Conservation (phyloP, 1,140 invertebrate genomes). For the Brachionus manjavacas region DNA sequence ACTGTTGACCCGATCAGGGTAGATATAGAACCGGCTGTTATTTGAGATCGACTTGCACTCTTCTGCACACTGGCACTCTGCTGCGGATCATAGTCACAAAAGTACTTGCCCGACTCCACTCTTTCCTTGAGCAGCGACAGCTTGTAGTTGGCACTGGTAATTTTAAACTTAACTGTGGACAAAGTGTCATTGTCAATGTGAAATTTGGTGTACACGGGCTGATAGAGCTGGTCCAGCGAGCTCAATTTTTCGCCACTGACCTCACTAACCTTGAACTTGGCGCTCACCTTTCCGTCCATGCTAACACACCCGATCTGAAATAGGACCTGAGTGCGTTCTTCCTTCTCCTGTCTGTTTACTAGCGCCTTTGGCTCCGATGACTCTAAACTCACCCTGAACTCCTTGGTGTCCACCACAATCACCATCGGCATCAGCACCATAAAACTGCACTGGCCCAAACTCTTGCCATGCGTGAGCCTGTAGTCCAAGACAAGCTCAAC, state of each 20-base stretch:
- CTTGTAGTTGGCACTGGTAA: constrained; percentile 1
- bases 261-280: neutral
- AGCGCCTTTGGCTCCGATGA: neutral
- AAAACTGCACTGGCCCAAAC: neutral
- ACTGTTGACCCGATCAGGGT: constrained; percentile 31
- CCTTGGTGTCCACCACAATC: neutral
- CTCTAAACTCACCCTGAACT: neutral
- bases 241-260: neutral
- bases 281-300: neutral
- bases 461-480: neutral
- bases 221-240: neutral
- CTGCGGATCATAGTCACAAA: constrained; percentile 37
- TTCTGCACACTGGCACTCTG: neutral
- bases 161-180: constrained; percentile 1
- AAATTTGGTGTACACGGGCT: constrained; percentile 37
- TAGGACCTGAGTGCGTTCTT: neutral
- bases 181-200: constrained; percentile 40
- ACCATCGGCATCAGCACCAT: constrained; percentile 12
- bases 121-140: constrained; percentile 29
- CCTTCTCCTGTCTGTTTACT: neutral
- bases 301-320: neutral
- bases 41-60: neutral
- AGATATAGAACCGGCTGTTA: constrained; percentile 29
- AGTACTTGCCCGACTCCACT: constrained; percentile 34
- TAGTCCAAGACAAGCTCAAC: neutral